Evolutionary conservation across 2,888 invertebrate species (phyloP).

Genomic region (Trachelus stipa): DNA sequence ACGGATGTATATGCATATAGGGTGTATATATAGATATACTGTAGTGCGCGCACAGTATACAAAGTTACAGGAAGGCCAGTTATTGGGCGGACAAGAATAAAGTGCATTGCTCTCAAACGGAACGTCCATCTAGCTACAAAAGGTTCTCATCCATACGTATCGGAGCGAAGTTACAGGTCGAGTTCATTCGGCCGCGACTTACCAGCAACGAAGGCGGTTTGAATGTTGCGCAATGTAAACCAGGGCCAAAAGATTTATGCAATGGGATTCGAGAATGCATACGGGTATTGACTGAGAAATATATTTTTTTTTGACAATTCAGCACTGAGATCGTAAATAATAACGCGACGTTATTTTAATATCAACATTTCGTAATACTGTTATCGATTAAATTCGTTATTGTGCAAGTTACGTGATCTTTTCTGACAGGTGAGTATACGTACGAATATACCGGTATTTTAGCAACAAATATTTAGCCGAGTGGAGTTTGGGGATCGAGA

Average conservation of each 20-base stretch:
- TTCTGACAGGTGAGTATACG: not conserved
- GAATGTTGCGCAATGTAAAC: constrained; percentile 19
- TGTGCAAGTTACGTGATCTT: not conserved
- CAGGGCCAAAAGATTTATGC: constrained; percentile 10
- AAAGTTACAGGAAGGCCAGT: constrained; percentile 30
- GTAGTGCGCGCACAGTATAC: not conserved
- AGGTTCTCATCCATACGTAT: constrained; percentile 17
- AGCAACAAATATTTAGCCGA: not conserved
- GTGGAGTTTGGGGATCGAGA: not conserved
- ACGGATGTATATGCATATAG: not conserved
- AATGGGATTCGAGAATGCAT: constrained; percentile 10
- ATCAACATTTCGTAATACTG: not conserved
- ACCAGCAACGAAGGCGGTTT: constrained; percentile 9
- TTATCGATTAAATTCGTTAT: not conserved
- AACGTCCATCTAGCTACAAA: constrained; percentile 14
- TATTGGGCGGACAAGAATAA: constrained; percentile 51
- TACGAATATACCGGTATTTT: not conserved
- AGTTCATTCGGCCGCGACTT: constrained; percentile 8
- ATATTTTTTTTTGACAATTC: not conserved
- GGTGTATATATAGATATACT: not conserved
- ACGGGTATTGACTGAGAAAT: not conserved
- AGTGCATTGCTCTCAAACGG: constrained; percentile 48
- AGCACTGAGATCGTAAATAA: not conserved
- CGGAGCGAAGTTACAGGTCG: not conserved
- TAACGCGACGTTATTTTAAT: not conserved